Conservation (phyloP, 1,140 invertebrate species). For the Streblospio benedicti region DNA sequence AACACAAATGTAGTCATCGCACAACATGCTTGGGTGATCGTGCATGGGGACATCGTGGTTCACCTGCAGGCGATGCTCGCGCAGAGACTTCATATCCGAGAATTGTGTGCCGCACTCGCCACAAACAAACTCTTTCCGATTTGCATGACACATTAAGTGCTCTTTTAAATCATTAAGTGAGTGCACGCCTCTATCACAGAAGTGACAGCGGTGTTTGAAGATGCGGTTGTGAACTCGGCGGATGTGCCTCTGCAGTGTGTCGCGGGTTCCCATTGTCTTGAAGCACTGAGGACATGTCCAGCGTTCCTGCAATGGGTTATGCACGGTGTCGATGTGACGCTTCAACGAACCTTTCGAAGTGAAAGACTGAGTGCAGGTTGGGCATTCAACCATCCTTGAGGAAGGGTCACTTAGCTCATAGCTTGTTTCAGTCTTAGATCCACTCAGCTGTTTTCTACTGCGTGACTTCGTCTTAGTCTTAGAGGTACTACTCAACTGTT, state of each 20-base stretch:
- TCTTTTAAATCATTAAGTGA: slow-evolving; percentile 52
- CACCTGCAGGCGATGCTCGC: no score
- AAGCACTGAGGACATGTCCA: neutral
- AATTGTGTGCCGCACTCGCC: slow-evolving; percentile 56
- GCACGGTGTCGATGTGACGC: neutral
- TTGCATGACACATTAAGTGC: neutral
- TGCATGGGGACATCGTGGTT: no score
- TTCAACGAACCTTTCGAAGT: neutral
- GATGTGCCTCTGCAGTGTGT: neutral
- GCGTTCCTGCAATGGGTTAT: neutral
- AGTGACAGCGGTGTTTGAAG: neutral
- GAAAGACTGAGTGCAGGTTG: neutral
- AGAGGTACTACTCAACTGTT: no score
- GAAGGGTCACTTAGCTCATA: no score
- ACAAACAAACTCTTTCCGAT: slow-evolving; percentile 55
- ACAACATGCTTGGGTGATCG: no score
- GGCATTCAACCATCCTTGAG: slow-evolving; percentile 49
- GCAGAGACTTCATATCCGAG: no score
- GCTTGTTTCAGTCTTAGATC: no score
- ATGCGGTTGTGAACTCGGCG: slow-evolving; percentile 1
- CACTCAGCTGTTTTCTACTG: no score
- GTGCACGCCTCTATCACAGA: slow-evolving; percentile 18
- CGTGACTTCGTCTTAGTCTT: no score
- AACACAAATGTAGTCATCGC: no score
- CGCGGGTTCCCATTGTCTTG: slow-evolving; percentile 53